Evolutionary conservation across 2,113 vertebrate genomes (phyloP).

Genomic region (Leucopternis melanops): DNA sequence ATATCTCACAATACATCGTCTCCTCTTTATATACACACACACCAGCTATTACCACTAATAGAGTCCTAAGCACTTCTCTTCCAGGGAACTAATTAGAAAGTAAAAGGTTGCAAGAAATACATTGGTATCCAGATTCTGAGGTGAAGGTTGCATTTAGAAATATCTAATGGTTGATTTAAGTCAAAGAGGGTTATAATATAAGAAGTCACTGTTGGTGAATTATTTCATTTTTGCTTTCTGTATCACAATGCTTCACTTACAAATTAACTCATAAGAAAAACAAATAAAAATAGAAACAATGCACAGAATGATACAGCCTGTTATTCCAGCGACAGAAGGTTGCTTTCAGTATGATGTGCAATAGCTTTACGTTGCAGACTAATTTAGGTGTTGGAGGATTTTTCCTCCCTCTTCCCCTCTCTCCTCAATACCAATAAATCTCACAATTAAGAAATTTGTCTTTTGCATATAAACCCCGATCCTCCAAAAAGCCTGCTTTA

Average conservation of each 20-base stretch:
- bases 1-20: neutral
- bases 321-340: neutral
- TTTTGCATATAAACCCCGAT: neutral
- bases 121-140: neutral
- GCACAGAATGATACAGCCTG: fast-evolving
- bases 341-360: neutral
- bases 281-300: neutral
- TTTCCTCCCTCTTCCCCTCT: neutral
- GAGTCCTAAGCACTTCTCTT: neutral
- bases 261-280: neutral
- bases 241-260: neutral
- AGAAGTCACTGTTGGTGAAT: neutral
- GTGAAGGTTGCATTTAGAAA: neutral
- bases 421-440: neutral
- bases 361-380: neutral
- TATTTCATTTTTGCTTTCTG: neutral
- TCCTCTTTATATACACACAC: neutral
- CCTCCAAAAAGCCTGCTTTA: neutral
- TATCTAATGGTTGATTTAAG: neutral
- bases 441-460: neutral
- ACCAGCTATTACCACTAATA: neutral
- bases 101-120: neutral
- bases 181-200: neutral
- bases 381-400: neutral
- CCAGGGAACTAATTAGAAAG: neutral